phyloP scores from a whole-genome alignment of 2,888 invertebrate genomes.

The Pyrgus malvae region DNA sequence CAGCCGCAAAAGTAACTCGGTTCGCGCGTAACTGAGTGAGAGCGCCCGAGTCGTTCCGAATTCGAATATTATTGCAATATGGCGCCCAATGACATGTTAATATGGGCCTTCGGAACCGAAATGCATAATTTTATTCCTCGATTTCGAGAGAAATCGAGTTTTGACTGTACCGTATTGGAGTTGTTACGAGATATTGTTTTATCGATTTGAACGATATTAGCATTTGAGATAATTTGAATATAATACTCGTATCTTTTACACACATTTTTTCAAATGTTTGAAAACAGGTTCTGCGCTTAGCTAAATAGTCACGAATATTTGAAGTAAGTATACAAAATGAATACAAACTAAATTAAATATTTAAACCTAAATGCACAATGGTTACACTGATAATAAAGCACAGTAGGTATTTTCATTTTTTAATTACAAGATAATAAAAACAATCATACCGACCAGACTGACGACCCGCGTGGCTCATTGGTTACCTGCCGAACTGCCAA shows the following conservation, averaged over 20 bases:
- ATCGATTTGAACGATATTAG: constrained; percentile 17
- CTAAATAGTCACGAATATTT: too few relatives aligned
- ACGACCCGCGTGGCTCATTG: too few relatives aligned
- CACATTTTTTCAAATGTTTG: too few relatives aligned
- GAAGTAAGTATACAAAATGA: too few relatives aligned
- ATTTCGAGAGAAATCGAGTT: constrained; percentile 22
- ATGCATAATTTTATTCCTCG: constrained; percentile 71
- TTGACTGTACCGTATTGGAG: constrained; percentile 30
- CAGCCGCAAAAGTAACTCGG: constrained; percentile 11
- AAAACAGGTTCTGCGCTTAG: too few relatives aligned
- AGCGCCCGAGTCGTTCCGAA: constrained; percentile 53
- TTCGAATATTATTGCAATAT: constrained; percentile 75
- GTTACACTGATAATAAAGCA: too few relatives aligned
- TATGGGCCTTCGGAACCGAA: constrained; percentile 63
- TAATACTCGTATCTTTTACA: not conserved
- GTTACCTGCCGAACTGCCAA: too few relatives aligned
- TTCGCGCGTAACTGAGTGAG: constrained; percentile 35
- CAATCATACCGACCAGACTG: too few relatives aligned
- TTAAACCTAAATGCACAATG: too few relatives aligned
- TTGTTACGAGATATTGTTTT: constrained; percentile 39
- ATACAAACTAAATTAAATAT: too few relatives aligned
- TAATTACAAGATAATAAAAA: too few relatives aligned
- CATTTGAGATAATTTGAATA: constrained; percentile 3
- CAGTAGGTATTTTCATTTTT: too few relatives aligned
- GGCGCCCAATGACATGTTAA: constrained; percentile 78